A percentile compares a stretch with the other conserved stretches of the same genome.
These are phyloP conservation scores for Kryptopterus vitreolus DNA, from an alignment of 2,797 vertebrate genomes.

Conservation along the genomic window DNA sequence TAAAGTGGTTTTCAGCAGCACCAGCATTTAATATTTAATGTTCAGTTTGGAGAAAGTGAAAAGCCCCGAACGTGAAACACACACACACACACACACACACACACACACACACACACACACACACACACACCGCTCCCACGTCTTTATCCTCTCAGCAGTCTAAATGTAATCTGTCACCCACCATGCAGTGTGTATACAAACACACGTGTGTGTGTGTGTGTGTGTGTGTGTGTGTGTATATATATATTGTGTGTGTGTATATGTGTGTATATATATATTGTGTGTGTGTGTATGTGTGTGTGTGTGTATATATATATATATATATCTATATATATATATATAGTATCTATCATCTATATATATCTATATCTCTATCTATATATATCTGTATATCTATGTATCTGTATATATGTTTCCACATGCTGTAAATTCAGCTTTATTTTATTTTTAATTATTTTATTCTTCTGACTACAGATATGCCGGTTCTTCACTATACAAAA, in stretches of 20 bases:
- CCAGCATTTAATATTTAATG: conserved; percentile 33
- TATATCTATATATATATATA: neutral
- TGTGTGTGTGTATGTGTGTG: no score
- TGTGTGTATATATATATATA: no score
- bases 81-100: neutral
- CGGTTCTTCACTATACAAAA: no score
- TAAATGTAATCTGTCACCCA: conserved; percentile 35
- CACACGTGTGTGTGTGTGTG: no score
- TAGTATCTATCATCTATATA: no score
- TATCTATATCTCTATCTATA: neutral
- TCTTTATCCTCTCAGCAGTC: conserved; percentile 21
- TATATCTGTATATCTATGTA: neutral
- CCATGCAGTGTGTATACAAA: neutral
- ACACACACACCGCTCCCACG: neutral
- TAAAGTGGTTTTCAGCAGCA: conserved; percentile 32
- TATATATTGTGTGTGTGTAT: no score
- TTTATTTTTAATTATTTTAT: no score
- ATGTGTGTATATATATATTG: no score
- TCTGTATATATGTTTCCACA: neutral
- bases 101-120: no score
- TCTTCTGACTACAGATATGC: neutral
- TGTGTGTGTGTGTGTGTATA: neutral
- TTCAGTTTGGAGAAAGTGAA: neutral
- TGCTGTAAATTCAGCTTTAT: neutral
- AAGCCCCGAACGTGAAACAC: neutral